Base-by-base conservation (phyloP, 2,888 invertebrate species). In the Augiades crinisus region DNA sequence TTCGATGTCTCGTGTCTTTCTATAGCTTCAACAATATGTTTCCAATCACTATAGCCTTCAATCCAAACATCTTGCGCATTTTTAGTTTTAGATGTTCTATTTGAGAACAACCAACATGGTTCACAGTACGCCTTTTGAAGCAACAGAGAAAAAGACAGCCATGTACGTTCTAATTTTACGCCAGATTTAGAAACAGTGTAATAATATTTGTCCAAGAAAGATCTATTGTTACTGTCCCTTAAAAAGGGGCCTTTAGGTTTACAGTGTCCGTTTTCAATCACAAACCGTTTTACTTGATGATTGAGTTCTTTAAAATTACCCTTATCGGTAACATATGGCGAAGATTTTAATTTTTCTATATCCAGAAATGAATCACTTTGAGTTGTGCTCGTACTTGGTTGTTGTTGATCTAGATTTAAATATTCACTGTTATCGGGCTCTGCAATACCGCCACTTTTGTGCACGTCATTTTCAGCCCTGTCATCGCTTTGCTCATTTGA, bases 1-100 rank as follows among this genome's bases (percentile, higher is more conserved):
- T 58, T 58, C 33, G 49, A 60, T 59, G 53, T 57, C 51, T 57
- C 55, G 43, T 59, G 57, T 59, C 53, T 54, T 56, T 60, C 47
- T 57, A 60, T 57, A 55, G 57, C 54, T 17, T 56, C 46, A 22
- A 41, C 49, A 51, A 56, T 54, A 51, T 51, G 54, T 56, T 56
- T 54, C 51, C 54, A 54, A 46, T 54, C 45, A 36, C 43, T 47
- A 50, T 53, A 21, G 21, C 21, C 21, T 21, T 21, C 21, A 5
- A 21, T 21, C 21, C 21, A 21, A 21, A 21, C 7, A 21, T 21
- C 7, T 21, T 21, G 21, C 7, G 7, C 7, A 21, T 21, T 21
- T 21, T 53, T 54, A 59, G 54, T 21, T 21, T 53, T 54, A 59
- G 54, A 58, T 60, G 59, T 55, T 43, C 54, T 53, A 54, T 14